Evolutionary conservation across 2,797 vertebrate species (phyloP).

Genomic region (Delichon dasypus): DNA sequence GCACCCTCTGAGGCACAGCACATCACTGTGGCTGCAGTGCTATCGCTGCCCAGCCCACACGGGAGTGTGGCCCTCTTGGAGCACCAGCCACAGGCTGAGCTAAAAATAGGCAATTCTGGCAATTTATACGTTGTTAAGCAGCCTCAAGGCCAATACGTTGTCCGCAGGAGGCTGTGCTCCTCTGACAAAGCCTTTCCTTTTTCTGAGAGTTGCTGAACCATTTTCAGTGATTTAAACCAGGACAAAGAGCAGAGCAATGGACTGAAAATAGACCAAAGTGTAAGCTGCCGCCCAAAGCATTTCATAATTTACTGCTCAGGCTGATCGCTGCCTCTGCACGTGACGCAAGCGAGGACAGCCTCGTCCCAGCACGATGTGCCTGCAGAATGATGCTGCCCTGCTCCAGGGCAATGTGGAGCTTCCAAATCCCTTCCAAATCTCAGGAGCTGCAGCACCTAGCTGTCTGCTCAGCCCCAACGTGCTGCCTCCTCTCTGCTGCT

Average conservation of each 20-base stretch:
- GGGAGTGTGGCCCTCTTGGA: background rate
- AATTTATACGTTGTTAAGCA: background rate
- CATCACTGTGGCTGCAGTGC: background rate
- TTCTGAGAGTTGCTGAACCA: background rate
- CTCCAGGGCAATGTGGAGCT: background rate
- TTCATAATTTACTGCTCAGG: background rate
- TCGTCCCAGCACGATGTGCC: fast-evolving
- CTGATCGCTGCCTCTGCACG: background rate
- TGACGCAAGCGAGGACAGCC: fast-evolving
- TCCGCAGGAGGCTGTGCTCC: background rate
- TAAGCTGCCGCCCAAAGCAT: background rate
- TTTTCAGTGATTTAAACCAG: background rate
- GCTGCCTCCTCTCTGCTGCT: background rate
- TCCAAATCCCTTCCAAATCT: background rate
- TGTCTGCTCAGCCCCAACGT: background rate
- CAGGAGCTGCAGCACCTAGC: background rate
- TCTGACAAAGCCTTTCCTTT: background rate
- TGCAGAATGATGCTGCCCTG: background rate
- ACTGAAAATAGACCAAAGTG: constrained; percentile 49
- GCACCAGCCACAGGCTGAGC: background rate
- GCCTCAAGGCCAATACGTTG: background rate
- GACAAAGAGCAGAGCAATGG: constrained; percentile 21
- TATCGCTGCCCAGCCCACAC: background rate
- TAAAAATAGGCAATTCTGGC: background rate
- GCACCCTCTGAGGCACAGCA: background rate